Base-by-base conservation (phyloP, 2,113 vertebrate genomes). In the Bothrops jararaca region DNA sequence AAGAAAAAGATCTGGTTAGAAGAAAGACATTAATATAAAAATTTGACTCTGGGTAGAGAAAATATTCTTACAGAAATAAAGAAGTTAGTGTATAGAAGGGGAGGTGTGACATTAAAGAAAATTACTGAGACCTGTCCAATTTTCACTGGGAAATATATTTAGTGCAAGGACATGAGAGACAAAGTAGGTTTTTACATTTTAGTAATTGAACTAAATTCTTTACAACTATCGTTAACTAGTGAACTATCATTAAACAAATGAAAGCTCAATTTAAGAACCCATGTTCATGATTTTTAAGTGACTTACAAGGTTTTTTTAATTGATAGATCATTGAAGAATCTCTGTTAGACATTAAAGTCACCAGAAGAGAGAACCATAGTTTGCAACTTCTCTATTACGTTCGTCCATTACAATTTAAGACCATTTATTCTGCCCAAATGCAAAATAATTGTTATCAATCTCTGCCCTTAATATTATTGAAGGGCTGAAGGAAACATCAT, bases 71-170 rank as follows among this genome's bases (percentile, higher is more conserved):
- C 29, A 24, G 53, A 57, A 89, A 22, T 39, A 53, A 57, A 92
- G 50, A 91, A 94, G 7, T 90, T 53, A 89, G 53, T 92, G 92
- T 45, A 1, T 64, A 92, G 92, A 86, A 92, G 6, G 20, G 24
- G 48, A 39, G 20, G 2, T 7, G 13, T 52, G 22, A 58, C 34
- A 24, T 88, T 24, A 93, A 5, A 60, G 64, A 54, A 12, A 80
- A 80, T 42, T 80, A 22, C 6, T 22, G 18, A 80, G 7, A 20
- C 34, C 34, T 39, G 52, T 53, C 50, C 20, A 80, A 20, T 80
- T 74, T 80, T 90, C 45, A 53, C 26, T 89, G 53, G 18, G 20
- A 89, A 45, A 45, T 60, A 45, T 60, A 26, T 60, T 89, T 24
- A 60, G 42, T 34, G 34, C 9, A 90, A 20, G 11, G 2, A 90